Conservation (phyloP, 2,797 vertebrate species). For the Sebastes nivosus region DNA sequence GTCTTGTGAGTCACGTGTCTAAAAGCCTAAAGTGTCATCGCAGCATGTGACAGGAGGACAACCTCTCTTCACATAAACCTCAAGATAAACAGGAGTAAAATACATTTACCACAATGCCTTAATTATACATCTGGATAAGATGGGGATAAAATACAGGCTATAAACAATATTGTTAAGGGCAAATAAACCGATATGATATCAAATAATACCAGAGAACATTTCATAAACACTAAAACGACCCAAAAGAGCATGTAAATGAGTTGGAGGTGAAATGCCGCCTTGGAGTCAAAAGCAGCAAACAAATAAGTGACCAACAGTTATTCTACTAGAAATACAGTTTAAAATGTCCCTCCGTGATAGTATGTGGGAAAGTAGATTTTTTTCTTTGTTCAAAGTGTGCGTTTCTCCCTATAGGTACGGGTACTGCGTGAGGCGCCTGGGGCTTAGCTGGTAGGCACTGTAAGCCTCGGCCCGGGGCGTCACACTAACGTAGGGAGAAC, state of each 20-base stretch:
- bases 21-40: constrained; percentile 54
- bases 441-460: constrained; percentile 95
- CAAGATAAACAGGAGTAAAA: constrained; percentile 47
- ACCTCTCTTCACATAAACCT: constrained; percentile 66
- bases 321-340: constrained; percentile 50
- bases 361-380: constrained; percentile 13
- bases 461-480: constrained; percentile 86
- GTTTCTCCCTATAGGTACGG: constrained; percentile 87
- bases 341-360: constrained; percentile 53
- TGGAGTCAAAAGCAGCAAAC: constrained; percentile 67
- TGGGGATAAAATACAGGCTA: constrained; percentile 50
- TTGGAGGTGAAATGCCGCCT: constrained; percentile 56
- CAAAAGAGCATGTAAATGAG: constrained; percentile 67
- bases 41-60: constrained; percentile 61
- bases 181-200: constrained; percentile 37
- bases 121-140: constrained; percentile 50
- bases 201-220: constrained; percentile 57
- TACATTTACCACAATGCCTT: constrained; percentile 51
- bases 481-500: constrained; percentile 88
- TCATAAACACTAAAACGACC: constrained; percentile 67
- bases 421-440: constrained; percentile 93
- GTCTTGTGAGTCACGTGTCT: constrained; percentile 19
- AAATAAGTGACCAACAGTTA: constrained; percentile 54
- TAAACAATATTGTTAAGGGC: constrained; percentile 34
- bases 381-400: constrained; percentile 14